Evolutionary conservation across 2,888 invertebrate species (phyloP), one percentile per base, ranked within the genome.

Genomic region (Noctuana brunneofusca): DNA sequence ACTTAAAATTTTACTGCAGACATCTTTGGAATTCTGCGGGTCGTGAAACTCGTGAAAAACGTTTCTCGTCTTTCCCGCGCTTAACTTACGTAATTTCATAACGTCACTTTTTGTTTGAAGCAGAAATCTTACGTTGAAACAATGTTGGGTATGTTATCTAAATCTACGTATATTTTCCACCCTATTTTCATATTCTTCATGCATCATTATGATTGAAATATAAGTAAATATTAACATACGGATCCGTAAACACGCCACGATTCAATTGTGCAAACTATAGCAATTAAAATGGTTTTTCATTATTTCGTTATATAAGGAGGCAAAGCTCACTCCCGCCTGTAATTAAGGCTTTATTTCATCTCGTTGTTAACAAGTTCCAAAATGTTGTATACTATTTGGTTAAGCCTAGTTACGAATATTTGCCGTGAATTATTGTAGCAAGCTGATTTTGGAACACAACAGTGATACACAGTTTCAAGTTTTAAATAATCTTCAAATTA

Each of bases 291-390:
- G 11, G 32, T 32, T 32, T 32, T 32, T 32, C 0, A 3, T 32
- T 24, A 49, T 16, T 27, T 2, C 35, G 55, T 41, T 30, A 3
- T 27, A 56, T n/a, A 30, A 16, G 30, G 18, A 56, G n/a, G 11
- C 14, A 32, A 3, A 56, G 56, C 56, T 27, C 43, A 41, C 24
- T 24, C n/a, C 18, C 3, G 9, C 14, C 41, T 16, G 14, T 55
- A 24, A 55, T 55, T 55, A 55, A 27, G 27, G 16, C 27, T 55
- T 41, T 55, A 43, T 55, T 43, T 27, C 43, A 2, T 24, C 27
- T 43, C 27, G 24, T 55, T 55, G 41, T 55, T 35, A 18, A 35
- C 22, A 43, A 55, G 41, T 27, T 38, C 9, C 16, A 6, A 24
- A 27, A 41, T 41, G n/a, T 27, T 12, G n/a, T 11, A 27, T 43